These are phyloP conservation scores for Chaetodon auriga DNA, from an alignment of 2,113 vertebrate species.

Conservation along the genomic window DNA sequence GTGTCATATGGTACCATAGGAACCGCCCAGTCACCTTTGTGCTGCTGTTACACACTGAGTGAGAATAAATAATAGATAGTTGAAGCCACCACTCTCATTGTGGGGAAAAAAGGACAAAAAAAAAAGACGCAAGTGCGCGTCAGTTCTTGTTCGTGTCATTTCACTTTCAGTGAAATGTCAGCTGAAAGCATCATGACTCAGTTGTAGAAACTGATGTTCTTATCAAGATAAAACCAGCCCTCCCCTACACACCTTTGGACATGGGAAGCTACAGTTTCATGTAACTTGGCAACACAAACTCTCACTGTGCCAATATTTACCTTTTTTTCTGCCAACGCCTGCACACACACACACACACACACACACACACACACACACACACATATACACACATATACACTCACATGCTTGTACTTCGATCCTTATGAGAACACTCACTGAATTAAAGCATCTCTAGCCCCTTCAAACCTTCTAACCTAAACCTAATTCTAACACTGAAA, in stretches of 20 bases:
- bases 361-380: background rate
- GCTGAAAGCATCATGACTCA: background rate
- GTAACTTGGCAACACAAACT: slow-evolving; percentile 27
- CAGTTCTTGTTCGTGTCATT: too few species aligned
- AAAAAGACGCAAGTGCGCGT: too few species aligned
- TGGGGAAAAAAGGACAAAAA: too few species aligned
- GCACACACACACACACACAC: background rate
- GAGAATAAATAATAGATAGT: background rate
- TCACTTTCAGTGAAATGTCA: background rate
- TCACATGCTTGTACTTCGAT: too few species aligned
- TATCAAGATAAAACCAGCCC: background rate
- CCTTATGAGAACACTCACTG: too few species aligned
- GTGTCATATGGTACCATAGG: background rate
- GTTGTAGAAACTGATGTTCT: background rate
- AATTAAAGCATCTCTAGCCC: too few species aligned
- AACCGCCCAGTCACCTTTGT: slow-evolving; percentile 7
- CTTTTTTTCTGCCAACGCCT: background rate
- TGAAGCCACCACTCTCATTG: background rate
- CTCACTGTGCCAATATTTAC: background rate
- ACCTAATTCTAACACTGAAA: too few species aligned
- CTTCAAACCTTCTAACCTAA: too few species aligned
- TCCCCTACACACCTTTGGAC: slow-evolving; percentile 20
- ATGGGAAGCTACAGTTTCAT: background rate
- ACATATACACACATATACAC: too few species aligned
- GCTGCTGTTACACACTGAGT: background rate